These are phyloP conservation scores for Coelopa pilipes DNA, from an alignment of 2,888 invertebrate species.

Conservation along the genomic window DNA sequence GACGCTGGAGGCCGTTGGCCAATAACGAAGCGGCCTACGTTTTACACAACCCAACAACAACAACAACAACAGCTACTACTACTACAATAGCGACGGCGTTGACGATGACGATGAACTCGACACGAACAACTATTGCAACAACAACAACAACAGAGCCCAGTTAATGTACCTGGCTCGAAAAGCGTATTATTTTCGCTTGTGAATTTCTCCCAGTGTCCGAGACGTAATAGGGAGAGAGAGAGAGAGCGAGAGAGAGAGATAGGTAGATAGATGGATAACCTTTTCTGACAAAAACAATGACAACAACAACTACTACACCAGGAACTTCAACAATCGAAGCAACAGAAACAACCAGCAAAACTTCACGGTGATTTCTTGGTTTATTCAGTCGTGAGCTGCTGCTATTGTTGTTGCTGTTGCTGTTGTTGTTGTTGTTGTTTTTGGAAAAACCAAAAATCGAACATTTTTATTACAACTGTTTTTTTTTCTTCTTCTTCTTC, in stretches of 20 bases:
- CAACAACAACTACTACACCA: constrained; percentile 6
- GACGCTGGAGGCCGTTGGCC: background rate
- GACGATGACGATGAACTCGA: too few relatives aligned
- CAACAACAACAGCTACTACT: background rate
- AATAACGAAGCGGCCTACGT: background rate
- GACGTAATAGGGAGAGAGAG: too few relatives aligned
- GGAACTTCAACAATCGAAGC: background rate
- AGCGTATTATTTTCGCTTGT: too few relatives aligned
- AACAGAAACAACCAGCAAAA: background rate
- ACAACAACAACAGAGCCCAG: constrained; percentile 12
- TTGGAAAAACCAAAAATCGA: background rate
- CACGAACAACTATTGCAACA: background rate
- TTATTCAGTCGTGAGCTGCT: background rate
- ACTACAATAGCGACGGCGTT: background rate
- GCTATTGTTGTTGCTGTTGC: background rate
- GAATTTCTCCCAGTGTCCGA: too few relatives aligned
- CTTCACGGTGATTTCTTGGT: background rate
- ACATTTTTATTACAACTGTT: background rate
- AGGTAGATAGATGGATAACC: background rate
- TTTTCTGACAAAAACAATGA: constrained; percentile 12
- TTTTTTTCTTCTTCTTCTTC: too few relatives aligned
- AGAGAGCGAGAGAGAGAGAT: too few relatives aligned
- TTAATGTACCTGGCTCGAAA: background rate
- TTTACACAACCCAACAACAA: background rate
- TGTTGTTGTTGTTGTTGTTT: background rate